Evolutionary conservation across 1,140 invertebrate genomes (phyloP), one percentile per base, ranked within the genome.

Genomic region (Bombus confusus): DNA sequence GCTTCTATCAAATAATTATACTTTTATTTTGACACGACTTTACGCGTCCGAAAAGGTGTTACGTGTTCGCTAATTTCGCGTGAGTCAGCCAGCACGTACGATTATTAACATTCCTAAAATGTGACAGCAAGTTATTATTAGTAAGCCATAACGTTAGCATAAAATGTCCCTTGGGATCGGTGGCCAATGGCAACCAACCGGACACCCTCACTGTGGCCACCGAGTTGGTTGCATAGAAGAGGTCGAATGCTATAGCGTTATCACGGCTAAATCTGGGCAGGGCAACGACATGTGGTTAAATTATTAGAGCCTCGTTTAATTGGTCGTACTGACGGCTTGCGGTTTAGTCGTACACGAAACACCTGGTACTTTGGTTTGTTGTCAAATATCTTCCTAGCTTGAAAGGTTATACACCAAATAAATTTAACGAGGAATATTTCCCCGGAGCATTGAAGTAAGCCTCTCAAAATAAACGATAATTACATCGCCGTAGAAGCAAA

Each of bases 241-340:
- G 77, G 81, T 86, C 66, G 85, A 81, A 68, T 43, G 86, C n/a
- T 75, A 74, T 69, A 31, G 39, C 74, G 87, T 93, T 93, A 93
- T 93, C 93, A 88, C 74, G 83, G 85, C 77, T 77, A 86, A 93
- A 93, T 93, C 91, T 92, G 79, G 86, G 64, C 87, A 89, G 90
- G 85, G 89, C 89, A 87, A 91, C 81, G 86, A 68, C 87, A 85
- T 82, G 85, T 83, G 80, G 91, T 91, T 93, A 92, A 94, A 93
- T 94, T 93, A 94, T 94, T 93, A 90, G 87, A 88, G 89, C 88
- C 73, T 90, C 87, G 89, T 93, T 92, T 94, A 94, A 94, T 94
- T 94, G 92, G 93, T 71, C 88, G 77, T 77, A 88, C 80, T 88
- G 87, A 91, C 87, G 86, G 91, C 85, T 91, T 91, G 92, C 86